Base-by-base conservation (phyloP, 2,113 vertebrate genomes). In the Gila orcuttii region DNA sequence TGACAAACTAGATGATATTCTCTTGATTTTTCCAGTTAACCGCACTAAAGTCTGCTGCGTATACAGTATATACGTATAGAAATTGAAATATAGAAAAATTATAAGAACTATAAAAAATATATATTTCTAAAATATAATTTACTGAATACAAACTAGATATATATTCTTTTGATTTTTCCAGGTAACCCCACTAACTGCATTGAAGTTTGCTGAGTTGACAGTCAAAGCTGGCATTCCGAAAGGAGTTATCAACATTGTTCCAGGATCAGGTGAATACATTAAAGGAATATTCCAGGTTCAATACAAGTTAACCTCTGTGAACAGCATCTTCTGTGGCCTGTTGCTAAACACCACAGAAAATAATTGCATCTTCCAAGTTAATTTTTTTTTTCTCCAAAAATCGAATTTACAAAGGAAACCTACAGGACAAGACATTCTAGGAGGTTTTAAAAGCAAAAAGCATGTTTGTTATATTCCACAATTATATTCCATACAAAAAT, bases 171-270 rank as follows among this genome's bases (percentile, higher is more conserved):
- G 39, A 62, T 55, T 85, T 28, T 71, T 80, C 25, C 88, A 97
- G 97, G 96, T 97, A 85, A 97, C 97, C 3, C 96, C 97, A 1
- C 92, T 97, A 68, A 96, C 96, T 0, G 96, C 97, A 0, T 84
- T 97, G 75, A 97, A 97, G 90, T 97, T 97, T 90, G 96, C 96
- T 0, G 97, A 97, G 83, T 91, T 97, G 82, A 92, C 96, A 0
- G 90, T 95, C 1, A 96, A 94, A 88, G 96, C 95, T 0, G 96
- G 96, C 55, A 91, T 97, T 75, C 97, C 97, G n/a, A 96, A 95
- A 89, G 97, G 97, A 0, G 96, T 97, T 31, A 59, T 97, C 57
- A 97, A 97, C 75, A 94, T 97, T 83, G 88, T 97, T 0, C 96
- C 96, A 0, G 97, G 97, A 86, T 94, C 96, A 87, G 96, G 97